phyloP scores from a whole-genome alignment of 2,113 vertebrate genomes.

The Vulpes vulpes region DNA sequence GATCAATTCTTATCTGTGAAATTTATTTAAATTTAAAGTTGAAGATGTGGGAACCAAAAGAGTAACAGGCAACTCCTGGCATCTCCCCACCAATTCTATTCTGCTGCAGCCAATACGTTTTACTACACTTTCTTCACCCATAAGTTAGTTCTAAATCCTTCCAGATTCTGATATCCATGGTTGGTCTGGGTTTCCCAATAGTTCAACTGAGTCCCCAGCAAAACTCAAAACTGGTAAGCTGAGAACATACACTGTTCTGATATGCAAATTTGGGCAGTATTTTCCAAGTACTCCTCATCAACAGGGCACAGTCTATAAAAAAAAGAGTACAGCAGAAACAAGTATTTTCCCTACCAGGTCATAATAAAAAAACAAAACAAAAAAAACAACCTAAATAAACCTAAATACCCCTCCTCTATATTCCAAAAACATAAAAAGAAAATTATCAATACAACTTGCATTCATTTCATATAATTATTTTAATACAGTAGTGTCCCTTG shows the following conservation, averaged over 20 bases:
- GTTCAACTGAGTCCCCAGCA: not conserved
- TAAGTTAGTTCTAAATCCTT: not conserved
- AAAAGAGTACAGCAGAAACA: not conserved
- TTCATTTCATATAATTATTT: not conserved
- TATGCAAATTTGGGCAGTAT: slow-evolving; percentile 37
- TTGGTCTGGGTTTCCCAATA: not conserved
- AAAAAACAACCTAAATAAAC: too few relatives aligned
- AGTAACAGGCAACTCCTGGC: not conserved
- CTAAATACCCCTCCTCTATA: not conserved
- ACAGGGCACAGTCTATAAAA: slow-evolving; percentile 4
- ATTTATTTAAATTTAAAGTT: not conserved
- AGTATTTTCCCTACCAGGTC: slow-evolving; percentile 3
- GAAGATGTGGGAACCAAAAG: not conserved
- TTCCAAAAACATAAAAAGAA: not conserved
- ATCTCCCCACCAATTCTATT: not conserved
- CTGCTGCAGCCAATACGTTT: not conserved
- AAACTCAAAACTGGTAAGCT: slow-evolving; percentile 57
- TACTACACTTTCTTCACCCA: not conserved
- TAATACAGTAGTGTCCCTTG: not conserved
- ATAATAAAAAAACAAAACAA: not conserved
- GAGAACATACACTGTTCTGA: slow-evolving; percentile 9
- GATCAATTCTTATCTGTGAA: not conserved
- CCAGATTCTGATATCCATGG: not conserved
- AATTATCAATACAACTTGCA: not conserved
- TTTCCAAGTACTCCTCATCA: slow-evolving; percentile 41